A percentile compares a stretch with the other conserved stretches of the same genome.
phyloP scores from a whole-genome alignment of 2,888 invertebrate genomes.

The Parnassius smintheus region DNA sequence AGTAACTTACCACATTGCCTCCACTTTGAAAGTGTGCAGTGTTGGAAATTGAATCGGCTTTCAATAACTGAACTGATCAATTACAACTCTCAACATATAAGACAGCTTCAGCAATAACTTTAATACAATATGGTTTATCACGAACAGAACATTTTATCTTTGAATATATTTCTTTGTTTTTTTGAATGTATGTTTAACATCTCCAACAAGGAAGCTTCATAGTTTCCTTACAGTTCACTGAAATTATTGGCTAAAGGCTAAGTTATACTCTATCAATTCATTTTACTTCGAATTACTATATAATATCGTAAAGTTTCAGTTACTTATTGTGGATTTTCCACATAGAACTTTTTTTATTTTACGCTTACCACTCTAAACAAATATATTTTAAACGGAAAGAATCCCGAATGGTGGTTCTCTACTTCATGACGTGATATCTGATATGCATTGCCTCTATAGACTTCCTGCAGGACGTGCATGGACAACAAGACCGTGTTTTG shows the following conservation, averaged over 20 bases:
- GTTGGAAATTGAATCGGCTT: conserved; percentile 65
- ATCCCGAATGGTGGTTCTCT: too few species aligned
- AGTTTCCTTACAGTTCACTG: background rate
- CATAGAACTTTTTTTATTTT: background rate
- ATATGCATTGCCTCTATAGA: too few species aligned
- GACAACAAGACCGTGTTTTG: too few species aligned
- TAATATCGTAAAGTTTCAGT: background rate
- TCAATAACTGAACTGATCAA: conserved; percentile 75
- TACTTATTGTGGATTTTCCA: background rate
- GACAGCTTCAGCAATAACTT: conserved; percentile 22
- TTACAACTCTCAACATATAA: conserved; percentile 45
- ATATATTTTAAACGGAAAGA: too few species aligned
- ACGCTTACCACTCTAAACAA: background rate
- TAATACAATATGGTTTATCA: conserved; percentile 23
- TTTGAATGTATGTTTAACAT: background rate
- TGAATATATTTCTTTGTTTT: conserved; percentile 4
- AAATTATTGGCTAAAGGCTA: background rate
- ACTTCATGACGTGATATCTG: too few species aligned
- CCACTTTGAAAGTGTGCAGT: conserved; percentile 48
- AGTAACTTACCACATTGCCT: conserved; percentile 41
- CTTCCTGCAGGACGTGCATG: too few species aligned
- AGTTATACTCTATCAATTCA: background rate
- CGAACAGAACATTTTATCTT: conserved; percentile 11
- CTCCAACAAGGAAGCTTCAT: background rate
- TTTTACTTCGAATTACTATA: background rate